Base-by-base conservation (phyloP, 1,140 invertebrate species). In the Oncopodura yosiiana region DNA sequence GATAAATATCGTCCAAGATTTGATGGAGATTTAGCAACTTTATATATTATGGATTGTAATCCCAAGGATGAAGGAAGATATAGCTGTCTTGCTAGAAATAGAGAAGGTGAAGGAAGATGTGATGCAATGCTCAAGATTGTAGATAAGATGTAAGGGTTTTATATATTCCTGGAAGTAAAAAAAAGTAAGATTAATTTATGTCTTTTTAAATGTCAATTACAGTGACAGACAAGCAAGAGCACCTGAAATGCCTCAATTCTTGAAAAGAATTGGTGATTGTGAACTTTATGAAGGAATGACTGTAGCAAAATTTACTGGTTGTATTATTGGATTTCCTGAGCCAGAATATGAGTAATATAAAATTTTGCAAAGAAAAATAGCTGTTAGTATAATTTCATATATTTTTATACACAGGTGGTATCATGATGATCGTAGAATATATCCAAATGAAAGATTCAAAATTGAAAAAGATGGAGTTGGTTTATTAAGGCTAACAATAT, bases 251-350 rank as follows among this genome's bases (percentile, higher is more conserved):
- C 88, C 90, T 18, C 78, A 81, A 2, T 93, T 93, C 76, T 70
- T 94, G 51, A 94, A 93, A 72, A 83, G 81, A 63, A 86, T 93
- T 55, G 87, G 86, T 0, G 87, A 92, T 68, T 84, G 83, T 26
- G 88, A 93, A 70, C 76, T 90, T 18, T 87, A 85, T 68, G 81
- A 83, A 64, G 84, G 86, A 8, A 89, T 91, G 82, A 82, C 81
- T 16, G 59, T 46, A 6, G 88, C 85, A 18, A 91, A 90, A 69
- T 93, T 94, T 68, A 93, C 88, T 14, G 89, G 88, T 27, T 91
- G 88, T 67, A 79, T 84, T 27, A 81, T 81, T 14, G 90, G 90
- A 32, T 79, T 76, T 56, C 90, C 90, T 0, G 86, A 90, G 43
- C 89, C 89, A 0, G 84, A 87, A 42, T 86, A 81, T 43, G 81